A percentile compares a stretch with the other conserved stretches of the same genome.
Evolutionary conservation across 2,888 invertebrate genomes (phyloP).

Genomic region (Chymomyza caudatula): DNA sequence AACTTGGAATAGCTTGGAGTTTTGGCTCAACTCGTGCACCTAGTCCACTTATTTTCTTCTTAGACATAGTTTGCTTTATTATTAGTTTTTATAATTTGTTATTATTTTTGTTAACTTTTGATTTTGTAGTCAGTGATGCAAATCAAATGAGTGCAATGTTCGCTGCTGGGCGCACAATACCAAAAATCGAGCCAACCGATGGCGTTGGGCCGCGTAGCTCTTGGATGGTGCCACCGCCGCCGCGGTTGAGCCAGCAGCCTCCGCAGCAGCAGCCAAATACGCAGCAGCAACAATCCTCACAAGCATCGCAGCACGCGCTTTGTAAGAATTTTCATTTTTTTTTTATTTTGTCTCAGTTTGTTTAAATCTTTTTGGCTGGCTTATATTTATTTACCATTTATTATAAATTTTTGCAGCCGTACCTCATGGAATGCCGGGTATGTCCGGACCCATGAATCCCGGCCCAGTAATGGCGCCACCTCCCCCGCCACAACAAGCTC

Average conservation of each 20-base stretch:
- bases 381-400: slow-evolving; percentile 6
- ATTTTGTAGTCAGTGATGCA: slow-evolving; percentile 73
- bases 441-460: slow-evolving; percentile 74
- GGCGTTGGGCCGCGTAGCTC: slow-evolving; percentile 70
- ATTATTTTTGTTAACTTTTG: slow-evolving; percentile 33
- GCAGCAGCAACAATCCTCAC: slow-evolving; percentile 46
- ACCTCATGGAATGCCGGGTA: slow-evolving; percentile 76
- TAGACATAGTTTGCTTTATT: neutral
- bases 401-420: slow-evolving; percentile 66
- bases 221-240: slow-evolving; percentile 77
- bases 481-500: slow-evolving; percentile 74
- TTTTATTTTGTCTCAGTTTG: slow-evolving; percentile 25
- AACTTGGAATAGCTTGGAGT: no score
- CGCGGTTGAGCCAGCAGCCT: slow-evolving; percentile 67
- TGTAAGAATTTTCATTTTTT: slow-evolving; percentile 72
- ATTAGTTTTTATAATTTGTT: slow-evolving; percentile 38
- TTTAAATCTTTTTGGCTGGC: slow-evolving; percentile 13
- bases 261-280: slow-evolving; percentile 41
- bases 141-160: slow-evolving; percentile 78
- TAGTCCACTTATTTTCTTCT: neutral
- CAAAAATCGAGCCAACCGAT: slow-evolving; percentile 78
- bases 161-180: slow-evolving; percentile 76
- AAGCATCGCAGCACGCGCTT: slow-evolving; percentile 70
- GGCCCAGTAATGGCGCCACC: slow-evolving; percentile 76
- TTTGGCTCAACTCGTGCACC: neutral